Evolutionary conservation across 2,113 vertebrate genomes (phyloP), one percentile per base, ranked within the genome.

Genomic region (Silurus meridionalis): DNA sequence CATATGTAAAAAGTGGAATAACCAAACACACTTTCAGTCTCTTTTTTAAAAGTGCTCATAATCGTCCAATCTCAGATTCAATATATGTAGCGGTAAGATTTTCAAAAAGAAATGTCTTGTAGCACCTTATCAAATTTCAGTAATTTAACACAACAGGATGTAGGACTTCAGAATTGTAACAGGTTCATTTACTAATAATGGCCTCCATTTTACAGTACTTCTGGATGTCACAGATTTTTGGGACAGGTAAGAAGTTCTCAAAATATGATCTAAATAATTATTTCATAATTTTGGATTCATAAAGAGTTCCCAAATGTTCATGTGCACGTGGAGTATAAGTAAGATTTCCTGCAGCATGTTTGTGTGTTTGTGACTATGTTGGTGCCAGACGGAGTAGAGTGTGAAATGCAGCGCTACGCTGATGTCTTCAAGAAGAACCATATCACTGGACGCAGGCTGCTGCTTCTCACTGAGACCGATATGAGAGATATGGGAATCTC

Each of bases 151-250:
- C 19, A 50, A 52, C 19, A 74, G 55, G 4, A 57, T 19, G 50
- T 74, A 50, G 8, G 11, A 60, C 75, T 66, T 55, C 15, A 75
- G 11, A 46, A 85, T 46, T 28, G 48, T 9, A 53, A 78, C 48
- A 86, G 25, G 82, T 67, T 46, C 60, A 50, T 69, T 52, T 82
- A 46, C n/a, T 75, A 80, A 77, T 37, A 86, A 89, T 57, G 8
- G 60, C 28, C 85, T 90, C 69, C 28, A 14, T 87, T 85, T 85
- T 85, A 82, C 95, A 99, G 98, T 96, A 96, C 92, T 97, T 97
- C 93, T 99, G 98, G 98, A 96, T 99, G 95, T 93, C 97, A 63
- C 97, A 99, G 90, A 95, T 99, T 91, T 96, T 97, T 91, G 95
- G 93, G 3, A 75, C 69, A 84, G 95, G 96, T 97, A 97, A 97